Evolutionary conservation across 1,140 invertebrate species (phyloP), one percentile per base, ranked within the genome.

Genomic region (Wasmannia auropunctata): DNA sequence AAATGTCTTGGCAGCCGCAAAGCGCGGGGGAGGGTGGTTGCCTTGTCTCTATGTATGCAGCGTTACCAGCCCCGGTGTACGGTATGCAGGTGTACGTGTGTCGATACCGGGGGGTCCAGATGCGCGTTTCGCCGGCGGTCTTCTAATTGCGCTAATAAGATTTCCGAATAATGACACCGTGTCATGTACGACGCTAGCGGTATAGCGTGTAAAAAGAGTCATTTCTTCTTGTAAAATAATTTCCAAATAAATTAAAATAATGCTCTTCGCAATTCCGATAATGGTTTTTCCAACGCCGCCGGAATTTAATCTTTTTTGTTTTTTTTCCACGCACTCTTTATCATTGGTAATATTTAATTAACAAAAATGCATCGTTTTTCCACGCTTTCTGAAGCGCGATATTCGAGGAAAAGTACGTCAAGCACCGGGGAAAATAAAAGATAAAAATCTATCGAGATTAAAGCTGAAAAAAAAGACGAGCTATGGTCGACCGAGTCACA

Each of bases 1-100:
- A 91, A 86, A 91, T 90, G 88, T 90, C 91, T 86, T 86, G 74
- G 87, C 81, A 80, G 75, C 80, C 83, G 86, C 88, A 49, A 89
- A 85, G 81, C 34, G 72, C 62, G 85, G 69, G n/a, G n/a, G n/a
- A n/a, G n/a, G 67, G 56, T 90, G 43, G 76, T 81, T 77, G 63
- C 56, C 72, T 56, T 63, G 58, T 31, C 31, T 49, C 25, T 62
- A 14, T 51, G 25, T 54, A 72, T 72, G 46, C 65, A 8, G 62
- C 43, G 76, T 80, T 80, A 80, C 28, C 31, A 51, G 43, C 14
- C 14, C n/a, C 60, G 31, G 28, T 51, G 4, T 22, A 67, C 43
- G 1, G 14, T 63, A 28, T 43, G 86, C 54, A 28, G 28, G 22
- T 62, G 28, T 51, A n/a, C 31, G 34, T 62, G 77, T 67, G 37